Conservation (phyloP, 2,888 invertebrate species). For the Calliphora vomitoria region DNA sequence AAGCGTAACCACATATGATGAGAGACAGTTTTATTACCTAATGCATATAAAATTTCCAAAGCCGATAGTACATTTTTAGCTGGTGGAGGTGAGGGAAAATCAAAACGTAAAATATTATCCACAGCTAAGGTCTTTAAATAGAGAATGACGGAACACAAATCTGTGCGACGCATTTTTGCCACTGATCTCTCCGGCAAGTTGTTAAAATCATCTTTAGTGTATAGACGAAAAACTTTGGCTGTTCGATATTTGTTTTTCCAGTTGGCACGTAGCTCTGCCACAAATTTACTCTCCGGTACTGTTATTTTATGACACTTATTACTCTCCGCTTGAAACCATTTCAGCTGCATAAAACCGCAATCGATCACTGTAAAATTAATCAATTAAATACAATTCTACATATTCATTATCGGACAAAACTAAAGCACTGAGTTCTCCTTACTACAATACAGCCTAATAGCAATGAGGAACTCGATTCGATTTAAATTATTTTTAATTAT, state of each 20-base stretch:
- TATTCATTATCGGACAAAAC: too few species aligned
- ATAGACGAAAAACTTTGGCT: conserved; percentile 94
- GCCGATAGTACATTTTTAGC: conserved; percentile 93
- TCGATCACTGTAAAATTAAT: conserved; percentile 91
- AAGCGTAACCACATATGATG: too few species aligned
- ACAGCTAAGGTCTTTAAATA: conserved; percentile 98
- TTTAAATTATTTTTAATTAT: too few species aligned
- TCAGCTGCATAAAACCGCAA: conserved; percentile 97
- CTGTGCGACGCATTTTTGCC: conserved; percentile 97
- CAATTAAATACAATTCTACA: too few species aligned
- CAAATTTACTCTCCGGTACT: conserved; percentile 93
- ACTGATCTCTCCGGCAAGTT: conserved; percentile 90
- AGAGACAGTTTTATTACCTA: conserved; percentile 84
- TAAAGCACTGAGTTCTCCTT: too few species aligned
- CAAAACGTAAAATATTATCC: conserved; percentile 94
- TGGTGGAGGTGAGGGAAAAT: conserved; percentile 97
- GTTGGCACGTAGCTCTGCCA: conserved; percentile 96
- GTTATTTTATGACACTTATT: conserved; percentile 94
- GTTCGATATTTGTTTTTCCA: conserved; percentile 93
- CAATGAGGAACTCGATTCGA: too few species aligned
- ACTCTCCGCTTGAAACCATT: conserved; percentile 93
- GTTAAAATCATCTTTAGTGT: conserved; percentile 91
- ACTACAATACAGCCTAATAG: too few species aligned
- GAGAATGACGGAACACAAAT: conserved; percentile 92
- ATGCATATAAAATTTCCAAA: conserved; percentile 94